Evolutionary conservation across 1,140 invertebrate species (phyloP), one percentile per base, ranked within the genome.

Genomic region (Colletes gigas): DNA sequence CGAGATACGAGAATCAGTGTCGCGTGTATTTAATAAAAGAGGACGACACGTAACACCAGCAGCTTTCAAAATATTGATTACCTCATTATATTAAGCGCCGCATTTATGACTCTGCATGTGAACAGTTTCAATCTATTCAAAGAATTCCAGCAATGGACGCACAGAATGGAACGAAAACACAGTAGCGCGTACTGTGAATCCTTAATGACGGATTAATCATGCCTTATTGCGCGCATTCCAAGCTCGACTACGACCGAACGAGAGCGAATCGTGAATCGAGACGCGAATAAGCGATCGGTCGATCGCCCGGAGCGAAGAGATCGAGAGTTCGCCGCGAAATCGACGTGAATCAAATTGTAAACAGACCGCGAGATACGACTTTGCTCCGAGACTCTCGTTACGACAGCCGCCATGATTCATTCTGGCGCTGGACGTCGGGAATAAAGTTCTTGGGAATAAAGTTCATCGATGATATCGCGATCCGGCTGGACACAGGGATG

Each of bases 291-390:
- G 39, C 44, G 44, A 81, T 74, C 47, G 62, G 12, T 8, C n/a
- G 47, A 19, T 41, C 41, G 21, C 15, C n/a, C 3, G 6, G 30
- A 10, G 9, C 60, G 5, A 8, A n/a, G 12, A 57, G 55, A 54
- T 12, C 57, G 57, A 21, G 57, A 9, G 59, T 57, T 57, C 19
- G 30, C 60, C 41, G 41, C n/a, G 44, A 55, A 30, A 55, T 21
- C 41, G 60, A 50, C 47, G 76, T 59, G 75, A 66, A 72, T 78
- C 75, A 78, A 78, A 78, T 67, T 47, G 75, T 72, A 82, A 78
- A 82, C 81, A 82, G 59, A 52, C 12, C 47, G 44, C 62, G 60
- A 78, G 44, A 67, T 39, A 59, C 62, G 17, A 15, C 8, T 66
- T 44, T 17, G 54, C 30, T 39, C 21, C 17, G 52, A 55, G 39